Conservation (phyloP, 2,113 vertebrate genomes). For the Dipodomys ordii region DNA sequence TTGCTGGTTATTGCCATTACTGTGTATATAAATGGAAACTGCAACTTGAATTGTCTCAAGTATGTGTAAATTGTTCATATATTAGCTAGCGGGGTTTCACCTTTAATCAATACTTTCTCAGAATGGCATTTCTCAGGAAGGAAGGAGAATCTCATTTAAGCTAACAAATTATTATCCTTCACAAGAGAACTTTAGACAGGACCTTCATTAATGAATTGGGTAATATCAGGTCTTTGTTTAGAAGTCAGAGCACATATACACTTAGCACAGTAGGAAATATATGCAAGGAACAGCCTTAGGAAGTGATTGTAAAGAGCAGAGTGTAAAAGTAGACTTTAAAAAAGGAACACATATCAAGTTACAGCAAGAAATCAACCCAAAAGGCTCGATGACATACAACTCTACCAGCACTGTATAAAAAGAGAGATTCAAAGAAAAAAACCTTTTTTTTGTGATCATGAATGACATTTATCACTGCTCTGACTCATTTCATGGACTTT, state of each 20-base stretch:
- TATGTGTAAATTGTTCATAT: conserved; percentile 55
- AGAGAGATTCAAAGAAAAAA: conserved; percentile 24
- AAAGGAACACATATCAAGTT: conserved; percentile 46
- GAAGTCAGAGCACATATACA: neutral
- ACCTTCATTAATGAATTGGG: conserved; percentile 57
- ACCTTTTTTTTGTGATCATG: conserved; percentile 52
- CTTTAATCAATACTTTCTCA: conserved; percentile 66
- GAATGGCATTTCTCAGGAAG: conserved; percentile 64
- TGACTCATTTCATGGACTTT: conserved; percentile 69
- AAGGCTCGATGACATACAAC: neutral
- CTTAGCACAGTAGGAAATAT: conserved; percentile 32
- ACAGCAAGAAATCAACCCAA: neutral
- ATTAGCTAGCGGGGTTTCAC: conserved; percentile 54
- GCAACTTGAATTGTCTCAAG: conserved; percentile 38
- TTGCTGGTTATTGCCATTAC: conserved; percentile 41
- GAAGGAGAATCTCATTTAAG: conserved; percentile 36
- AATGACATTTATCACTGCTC: conserved; percentile 59
- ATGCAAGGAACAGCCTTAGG: neutral
- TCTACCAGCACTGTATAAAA: neutral
- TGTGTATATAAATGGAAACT: conserved; percentile 34
- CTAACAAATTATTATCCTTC: conserved; percentile 53
- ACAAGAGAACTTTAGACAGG: conserved; percentile 38
- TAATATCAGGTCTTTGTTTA: conserved; percentile 64
- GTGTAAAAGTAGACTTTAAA: neutral
- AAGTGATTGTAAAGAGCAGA: neutral